Evolutionary conservation across 2,797 vertebrate species (phyloP).

Genomic region (Darevskia nairensis): DNA sequence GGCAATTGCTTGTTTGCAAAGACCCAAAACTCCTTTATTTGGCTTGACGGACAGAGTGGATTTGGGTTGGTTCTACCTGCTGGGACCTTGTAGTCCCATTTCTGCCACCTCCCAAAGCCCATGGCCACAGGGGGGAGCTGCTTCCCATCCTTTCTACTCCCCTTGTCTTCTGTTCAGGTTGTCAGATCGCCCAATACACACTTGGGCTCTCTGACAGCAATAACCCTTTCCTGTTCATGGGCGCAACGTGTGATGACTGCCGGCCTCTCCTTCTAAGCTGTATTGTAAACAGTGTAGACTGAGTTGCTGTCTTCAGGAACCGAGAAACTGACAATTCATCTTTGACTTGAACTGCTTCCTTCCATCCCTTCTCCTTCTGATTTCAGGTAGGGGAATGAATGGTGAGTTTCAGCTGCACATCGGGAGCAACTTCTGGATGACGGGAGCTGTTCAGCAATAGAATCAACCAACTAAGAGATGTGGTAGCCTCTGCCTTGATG

Average conservation of each 20-base stretch:
- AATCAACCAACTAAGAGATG: too few relatives aligned
- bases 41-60: background rate
- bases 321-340: background rate
- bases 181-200: background rate
- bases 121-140: conserved; percentile 10
- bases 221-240: background rate
- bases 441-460: too few relatives aligned
- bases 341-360: background rate
- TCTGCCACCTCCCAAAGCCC: background rate
- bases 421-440: too few relatives aligned
- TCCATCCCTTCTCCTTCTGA: background rate
- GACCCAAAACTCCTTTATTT: background rate
- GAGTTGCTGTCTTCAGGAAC: background rate
- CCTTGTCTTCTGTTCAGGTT: background rate
- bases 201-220: background rate
- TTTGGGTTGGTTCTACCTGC: background rate
- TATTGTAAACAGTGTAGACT: background rate
- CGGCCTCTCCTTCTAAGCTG: background rate
- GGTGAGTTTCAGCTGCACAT: too few relatives aligned
- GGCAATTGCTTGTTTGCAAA: background rate
- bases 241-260: background rate
- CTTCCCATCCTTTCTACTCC: background rate
- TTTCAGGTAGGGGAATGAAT: too few relatives aligned
- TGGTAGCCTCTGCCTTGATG: too few relatives aligned
- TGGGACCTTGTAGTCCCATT: background rate